Conservation (phyloP, 2,888 invertebrate species). For the Lysandra bellargus region DNA sequence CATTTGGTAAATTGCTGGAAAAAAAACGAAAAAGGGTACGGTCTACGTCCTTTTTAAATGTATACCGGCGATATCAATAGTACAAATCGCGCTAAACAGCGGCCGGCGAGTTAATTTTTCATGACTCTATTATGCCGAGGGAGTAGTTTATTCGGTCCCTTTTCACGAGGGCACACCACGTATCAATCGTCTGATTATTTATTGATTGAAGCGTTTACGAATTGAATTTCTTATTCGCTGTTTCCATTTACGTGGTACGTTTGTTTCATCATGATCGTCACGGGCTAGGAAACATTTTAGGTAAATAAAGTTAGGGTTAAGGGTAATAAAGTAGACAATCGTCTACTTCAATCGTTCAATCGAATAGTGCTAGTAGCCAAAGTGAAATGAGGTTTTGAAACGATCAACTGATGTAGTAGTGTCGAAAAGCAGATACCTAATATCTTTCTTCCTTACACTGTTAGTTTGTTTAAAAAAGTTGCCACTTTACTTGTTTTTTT, state of each 20-base stretch:
- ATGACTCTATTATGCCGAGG: constrained; percentile 21
- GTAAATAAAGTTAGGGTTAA: neutral
- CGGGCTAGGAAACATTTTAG: neutral
- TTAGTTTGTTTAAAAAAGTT: no score
- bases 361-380: no score
- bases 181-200: constrained; percentile 25
- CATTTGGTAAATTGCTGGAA: neutral
- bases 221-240: constrained; percentile 22
- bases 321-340: no score
- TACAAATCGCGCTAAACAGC: constrained; percentile 23
- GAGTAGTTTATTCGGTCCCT: neutral
- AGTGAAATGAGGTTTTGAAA: no score
- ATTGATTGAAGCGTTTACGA: constrained; percentile 20
- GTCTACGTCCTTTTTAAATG: neutral
- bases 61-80: constrained; percentile 23
- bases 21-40: constrained; percentile 17
- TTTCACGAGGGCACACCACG: constrained; percentile 18
- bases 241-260: constrained; percentile 4
- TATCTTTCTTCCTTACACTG: no score
- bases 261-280: neutral
- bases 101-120: constrained; percentile 20
- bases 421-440: neutral
- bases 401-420: neutral
- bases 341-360: no score
- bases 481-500: neutral